Percentiles rank a stretch among this genome's conserved stretches.
phyloP scores from a whole-genome alignment of 2,888 invertebrate species.

The Epinotia ramella region DNA sequence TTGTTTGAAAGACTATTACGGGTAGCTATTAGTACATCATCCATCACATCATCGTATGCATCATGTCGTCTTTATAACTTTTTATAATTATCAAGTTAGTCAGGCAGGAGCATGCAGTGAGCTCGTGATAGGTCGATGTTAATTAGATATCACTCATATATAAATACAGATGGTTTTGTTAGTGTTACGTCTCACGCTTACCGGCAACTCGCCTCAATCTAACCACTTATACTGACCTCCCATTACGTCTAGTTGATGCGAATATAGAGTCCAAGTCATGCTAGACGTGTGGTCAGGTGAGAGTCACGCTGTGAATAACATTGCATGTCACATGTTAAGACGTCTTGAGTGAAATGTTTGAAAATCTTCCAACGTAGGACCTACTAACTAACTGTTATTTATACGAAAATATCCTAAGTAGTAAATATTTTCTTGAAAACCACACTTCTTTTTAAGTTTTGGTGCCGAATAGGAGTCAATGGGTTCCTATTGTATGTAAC shows the following conservation, averaged over 20 bases:
- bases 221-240: not conserved
- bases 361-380: not conserved
- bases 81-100: not conserved
- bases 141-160: slow-evolving; percentile 11
- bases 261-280: not conserved
- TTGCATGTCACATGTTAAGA: not conserved
- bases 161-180: slow-evolving; percentile 11
- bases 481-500: not conserved
- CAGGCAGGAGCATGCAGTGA: slow-evolving; percentile 8
- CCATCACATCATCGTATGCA: not conserved
- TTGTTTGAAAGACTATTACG: not conserved
- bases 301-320: not conserved
- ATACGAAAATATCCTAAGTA: too few species aligned
- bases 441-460: too few species aligned
- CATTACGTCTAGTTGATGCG: not conserved
- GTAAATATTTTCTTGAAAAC: too few species aligned
- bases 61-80: not conserved
- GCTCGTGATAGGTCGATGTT: slow-evolving; percentile 13
- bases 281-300: not conserved
- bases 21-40: too few species aligned
- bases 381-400: not conserved
- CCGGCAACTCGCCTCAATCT: not conserved
- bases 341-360: slow-evolving; percentile 1
- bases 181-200: slow-evolving; percentile 3
- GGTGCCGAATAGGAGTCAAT: not conserved